Conservation (phyloP, 2,797 vertebrate species). For the Lepus oiostolus region DNA sequence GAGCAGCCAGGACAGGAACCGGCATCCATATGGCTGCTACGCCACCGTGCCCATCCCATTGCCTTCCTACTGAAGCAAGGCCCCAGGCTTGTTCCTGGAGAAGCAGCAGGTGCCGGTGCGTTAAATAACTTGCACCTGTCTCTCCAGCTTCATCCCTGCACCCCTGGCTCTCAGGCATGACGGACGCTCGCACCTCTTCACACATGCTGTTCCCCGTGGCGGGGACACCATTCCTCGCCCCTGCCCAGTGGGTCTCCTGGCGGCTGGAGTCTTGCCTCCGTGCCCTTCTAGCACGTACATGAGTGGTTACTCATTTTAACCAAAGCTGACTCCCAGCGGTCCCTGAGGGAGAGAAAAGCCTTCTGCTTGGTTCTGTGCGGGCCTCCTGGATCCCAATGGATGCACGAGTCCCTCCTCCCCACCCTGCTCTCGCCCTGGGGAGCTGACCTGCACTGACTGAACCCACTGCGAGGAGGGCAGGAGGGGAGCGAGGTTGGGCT, state of each 20-base stretch:
- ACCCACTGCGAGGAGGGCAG: not conserved
- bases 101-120: not conserved
- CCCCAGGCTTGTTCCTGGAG: not conserved
- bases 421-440: not conserved
- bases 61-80: not conserved
- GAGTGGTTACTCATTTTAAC: not conserved
- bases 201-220: not conserved
- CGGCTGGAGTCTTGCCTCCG: not conserved
- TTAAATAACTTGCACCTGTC: not conserved
- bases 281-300: not conserved
- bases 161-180: fast-evolving
- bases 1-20: too few species aligned
- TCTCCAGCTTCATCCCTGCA: not conserved
- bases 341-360: not conserved
- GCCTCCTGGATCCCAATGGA: not conserved
- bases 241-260: not conserved
- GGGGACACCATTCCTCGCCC: not conserved
- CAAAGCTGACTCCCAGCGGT: not conserved
- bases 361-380: not conserved
- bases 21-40: too few species aligned
- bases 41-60: too few species aligned
- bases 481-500: too few species aligned
- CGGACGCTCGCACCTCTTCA: not conserved
- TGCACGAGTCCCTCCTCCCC: not conserved
- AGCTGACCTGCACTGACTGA: not conserved